These are phyloP conservation scores for Pelvicachromis taeniatus DNA, from an alignment of 2,113 vertebrate species.

Conservation along the genomic window DNA sequence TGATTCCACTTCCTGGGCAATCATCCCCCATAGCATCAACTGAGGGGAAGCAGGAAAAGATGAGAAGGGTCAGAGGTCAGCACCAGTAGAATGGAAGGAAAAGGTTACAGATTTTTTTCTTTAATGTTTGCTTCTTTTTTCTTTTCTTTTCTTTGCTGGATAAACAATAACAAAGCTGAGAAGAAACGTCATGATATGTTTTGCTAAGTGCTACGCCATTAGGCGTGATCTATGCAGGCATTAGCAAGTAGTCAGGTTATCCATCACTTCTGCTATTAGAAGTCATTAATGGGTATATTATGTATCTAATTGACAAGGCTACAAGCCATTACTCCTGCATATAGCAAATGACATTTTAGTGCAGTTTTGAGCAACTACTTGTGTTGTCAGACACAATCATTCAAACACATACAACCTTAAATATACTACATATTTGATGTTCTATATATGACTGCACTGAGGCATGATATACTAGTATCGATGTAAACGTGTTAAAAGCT, in stretches of 20 bases:
- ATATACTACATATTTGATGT: background rate
- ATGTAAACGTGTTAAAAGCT: background rate
- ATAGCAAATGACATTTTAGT: background rate
- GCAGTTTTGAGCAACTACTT: background rate
- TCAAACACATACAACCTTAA: background rate
- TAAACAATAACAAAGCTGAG: constrained; percentile 23
- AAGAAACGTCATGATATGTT: constrained; percentile 10
- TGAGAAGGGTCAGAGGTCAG: constrained; percentile 81
- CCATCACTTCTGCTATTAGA: constrained; percentile 32
- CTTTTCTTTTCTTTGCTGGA: background rate
- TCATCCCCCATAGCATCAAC: constrained; percentile 94
- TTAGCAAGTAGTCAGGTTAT: constrained; percentile 19
- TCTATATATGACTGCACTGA: background rate
- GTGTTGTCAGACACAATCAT: background rate
- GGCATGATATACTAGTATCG: background rate
- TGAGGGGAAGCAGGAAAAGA: constrained; percentile 89
- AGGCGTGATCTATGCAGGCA: constrained; percentile 7
- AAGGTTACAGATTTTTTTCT: constrained; percentile 36
- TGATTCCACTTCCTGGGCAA: constrained; percentile 95
- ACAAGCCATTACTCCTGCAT: constrained; percentile 2
- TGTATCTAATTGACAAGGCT: constrained; percentile 16
- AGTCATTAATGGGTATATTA: constrained; percentile 29
- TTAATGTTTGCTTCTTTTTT: background rate
- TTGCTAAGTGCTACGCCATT: constrained; percentile 21
- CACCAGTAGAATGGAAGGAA: constrained; percentile 41